phyloP scores from a whole-genome alignment of 2,888 invertebrate species.

The Aricia artaxerxes region DNA sequence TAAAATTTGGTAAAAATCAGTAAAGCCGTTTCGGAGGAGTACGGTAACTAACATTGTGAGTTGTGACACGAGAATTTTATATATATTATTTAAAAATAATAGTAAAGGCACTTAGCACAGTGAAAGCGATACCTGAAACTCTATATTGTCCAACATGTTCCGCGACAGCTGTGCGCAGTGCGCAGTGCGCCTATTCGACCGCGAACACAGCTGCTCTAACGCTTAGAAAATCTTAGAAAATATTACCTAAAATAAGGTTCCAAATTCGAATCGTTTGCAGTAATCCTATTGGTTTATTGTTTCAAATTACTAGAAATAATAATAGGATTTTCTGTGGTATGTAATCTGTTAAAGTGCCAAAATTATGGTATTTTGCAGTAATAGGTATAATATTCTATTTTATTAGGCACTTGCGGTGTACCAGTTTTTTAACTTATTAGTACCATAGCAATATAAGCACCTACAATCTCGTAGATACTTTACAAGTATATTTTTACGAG shows the following conservation, averaged over 20 bases:
- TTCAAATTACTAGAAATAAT: no score
- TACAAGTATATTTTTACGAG: no score
- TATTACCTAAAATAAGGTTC: not conserved
- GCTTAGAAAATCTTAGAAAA: conserved; percentile 10
- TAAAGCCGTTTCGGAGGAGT: not conserved
- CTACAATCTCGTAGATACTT: no score
- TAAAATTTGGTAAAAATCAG: no score
- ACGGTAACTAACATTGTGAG: no score
- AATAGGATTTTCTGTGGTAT: no score
- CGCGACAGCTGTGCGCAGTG: not conserved
- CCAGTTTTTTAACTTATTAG: not conserved
- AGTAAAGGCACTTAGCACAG: not conserved
- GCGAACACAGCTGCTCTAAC: conserved; percentile 8
- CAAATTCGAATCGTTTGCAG: not conserved
- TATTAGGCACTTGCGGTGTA: no score
- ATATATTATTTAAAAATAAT: not conserved
- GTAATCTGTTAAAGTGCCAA: no score
- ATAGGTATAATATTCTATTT: no score
- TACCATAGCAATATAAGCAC: not conserved
- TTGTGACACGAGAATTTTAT: no score
- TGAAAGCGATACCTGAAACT: conserved; percentile 6
- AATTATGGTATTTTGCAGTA: no score
- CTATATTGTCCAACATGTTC: not conserved
- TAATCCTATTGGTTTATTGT: no score
- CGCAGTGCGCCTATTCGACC: not conserved